Evolutionary conservation across 2,888 invertebrate species (phyloP), one percentile per base, ranked within the genome.

Genomic region (Calameuta filiformis): DNA sequence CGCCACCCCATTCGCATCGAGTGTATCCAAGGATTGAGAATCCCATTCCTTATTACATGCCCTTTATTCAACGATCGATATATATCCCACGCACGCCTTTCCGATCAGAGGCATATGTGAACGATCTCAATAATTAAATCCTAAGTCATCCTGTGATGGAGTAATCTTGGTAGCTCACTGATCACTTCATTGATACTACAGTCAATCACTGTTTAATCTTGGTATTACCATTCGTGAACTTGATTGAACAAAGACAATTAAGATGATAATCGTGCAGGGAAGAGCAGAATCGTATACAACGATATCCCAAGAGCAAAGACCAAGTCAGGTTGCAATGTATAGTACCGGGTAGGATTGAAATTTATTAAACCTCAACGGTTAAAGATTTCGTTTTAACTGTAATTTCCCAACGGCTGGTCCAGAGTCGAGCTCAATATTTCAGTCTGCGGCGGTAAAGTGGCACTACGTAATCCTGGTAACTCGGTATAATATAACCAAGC

Each of bases 121-220:
- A 89, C 86, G 88, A 88, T 88, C 81, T 81, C 78, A 85, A 89
- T 90, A 89, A 90, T 89, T 88, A 89, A 89, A 89, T 85, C 83
- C 82, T 56, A 56, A 56, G 56, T 56, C 56, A 56, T 56, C 23
- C 23, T 56, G 56, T 56, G 56, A 56, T 56, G 56, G 56, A 56
- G 56, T 56, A 56, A 23, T 56, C 2, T 56, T 56, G 56, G 56
- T 56, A 56, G 23, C 23, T 23, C 23, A 56, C 56, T 23, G 56
- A 56, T 56, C 56, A 23, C 56, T 56, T 56, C 56, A 56, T 56
- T 56, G 56, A 56, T 56, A 56, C 56, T 56, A 56, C 23, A 6
- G 23, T 56, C 56, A 56, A 56, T 56, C 56, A 6, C 56, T 56
- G 56, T 56, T 56, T 23, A 56, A 23, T 56, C 56, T 23, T 23